Conservation (phyloP, 2,888 invertebrate species). For the Rhabditophanes sp. region DNA sequence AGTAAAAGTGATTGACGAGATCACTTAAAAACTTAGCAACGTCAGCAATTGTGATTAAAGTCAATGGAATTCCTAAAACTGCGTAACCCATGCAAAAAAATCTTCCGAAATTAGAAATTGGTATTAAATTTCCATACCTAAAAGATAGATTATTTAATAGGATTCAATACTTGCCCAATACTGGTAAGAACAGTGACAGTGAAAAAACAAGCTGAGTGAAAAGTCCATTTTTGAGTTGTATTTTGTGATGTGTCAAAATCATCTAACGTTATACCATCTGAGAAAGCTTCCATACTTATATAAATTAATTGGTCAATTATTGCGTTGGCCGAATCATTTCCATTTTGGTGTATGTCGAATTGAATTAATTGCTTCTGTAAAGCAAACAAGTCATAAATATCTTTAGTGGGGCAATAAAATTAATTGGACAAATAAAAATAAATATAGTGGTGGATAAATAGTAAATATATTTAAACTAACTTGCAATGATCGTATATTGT, state of each 20-base stretch:
- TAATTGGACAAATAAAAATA: too few species aligned
- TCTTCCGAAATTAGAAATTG: slow-evolving; percentile 33
- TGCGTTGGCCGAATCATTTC: slow-evolving; percentile 4
- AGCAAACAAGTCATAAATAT: too few species aligned
- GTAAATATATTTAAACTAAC: slow-evolving; percentile 5
- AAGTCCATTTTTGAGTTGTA: slow-evolving; percentile 22
- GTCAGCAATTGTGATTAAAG: slow-evolving; percentile 42
- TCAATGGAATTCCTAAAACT: slow-evolving; percentile 38
- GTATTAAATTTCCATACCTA: slow-evolving; percentile 37
- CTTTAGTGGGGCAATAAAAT: too few species aligned
- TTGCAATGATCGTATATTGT: slow-evolving; percentile 2
- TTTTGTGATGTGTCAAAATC: background rate
- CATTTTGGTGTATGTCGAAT: too few species aligned
- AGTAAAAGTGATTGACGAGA: slow-evolving; percentile 7
- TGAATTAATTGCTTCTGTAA: too few species aligned
- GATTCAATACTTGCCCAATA: slow-evolving; percentile 13
- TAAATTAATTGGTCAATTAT: too few species aligned
- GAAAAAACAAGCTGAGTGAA: slow-evolving; percentile 34
- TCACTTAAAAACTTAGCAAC: slow-evolving; percentile 40
- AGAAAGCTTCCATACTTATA: too few species aligned
- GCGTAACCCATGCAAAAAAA: slow-evolving; percentile 39
- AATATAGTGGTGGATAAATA: too few species aligned
- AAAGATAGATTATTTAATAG: slow-evolving; percentile 5
- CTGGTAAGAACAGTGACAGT: slow-evolving; percentile 33
- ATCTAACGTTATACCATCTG: too few species aligned